These are phyloP conservation scores for Cerceris ruficornis DNA, from an alignment of 2,888 invertebrate species.

Conservation along the genomic window DNA sequence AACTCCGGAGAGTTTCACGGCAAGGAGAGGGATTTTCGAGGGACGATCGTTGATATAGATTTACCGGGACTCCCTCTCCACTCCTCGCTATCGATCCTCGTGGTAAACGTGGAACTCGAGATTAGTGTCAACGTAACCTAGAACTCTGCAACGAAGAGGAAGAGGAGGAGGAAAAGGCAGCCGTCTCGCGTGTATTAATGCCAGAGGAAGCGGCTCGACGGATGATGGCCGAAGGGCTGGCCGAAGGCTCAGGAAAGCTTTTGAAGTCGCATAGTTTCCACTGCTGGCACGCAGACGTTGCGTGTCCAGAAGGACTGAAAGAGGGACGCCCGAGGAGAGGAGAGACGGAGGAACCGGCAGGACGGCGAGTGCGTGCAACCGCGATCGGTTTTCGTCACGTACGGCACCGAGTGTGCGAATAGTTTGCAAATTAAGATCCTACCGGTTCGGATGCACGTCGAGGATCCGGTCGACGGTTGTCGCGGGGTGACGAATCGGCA, in stretches of 20 bases:
- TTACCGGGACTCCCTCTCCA: constrained; percentile 22
- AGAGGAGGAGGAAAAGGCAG: constrained; percentile 37
- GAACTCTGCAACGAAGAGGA: constrained; percentile 57
- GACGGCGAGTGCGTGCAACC: constrained; percentile 29
- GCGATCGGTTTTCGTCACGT: constrained; percentile 55
- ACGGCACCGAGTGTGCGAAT: constrained; percentile 56
- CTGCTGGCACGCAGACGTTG: constrained; percentile 77
- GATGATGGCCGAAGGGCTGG: constrained; percentile 33
- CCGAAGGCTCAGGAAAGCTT: constrained; percentile 62
- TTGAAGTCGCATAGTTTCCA: constrained; percentile 77
- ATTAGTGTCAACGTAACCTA: constrained; percentile 68
- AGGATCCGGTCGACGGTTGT: constrained; percentile 11
- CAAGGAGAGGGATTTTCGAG: constrained; percentile 18
- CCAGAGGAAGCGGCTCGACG: constrained; percentile 39
- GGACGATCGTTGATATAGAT: not conserved
- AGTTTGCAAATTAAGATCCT: constrained; percentile 69
- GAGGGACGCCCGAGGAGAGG: not conserved
- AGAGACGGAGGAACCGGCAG: not conserved
- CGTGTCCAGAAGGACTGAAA: constrained; percentile 71
- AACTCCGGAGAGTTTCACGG: not conserved
- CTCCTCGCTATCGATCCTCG: constrained; percentile 65
- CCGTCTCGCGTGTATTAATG: constrained; percentile 66
- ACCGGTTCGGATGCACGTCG: constrained; percentile 26
- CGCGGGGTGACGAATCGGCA: too few relatives aligned
- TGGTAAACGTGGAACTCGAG: constrained; percentile 65